These are phyloP conservation scores for Pocillopora meandrina DNA, from an alignment of 92 coral and sea anemone genomes.

Conservation along the genomic window DNA sequence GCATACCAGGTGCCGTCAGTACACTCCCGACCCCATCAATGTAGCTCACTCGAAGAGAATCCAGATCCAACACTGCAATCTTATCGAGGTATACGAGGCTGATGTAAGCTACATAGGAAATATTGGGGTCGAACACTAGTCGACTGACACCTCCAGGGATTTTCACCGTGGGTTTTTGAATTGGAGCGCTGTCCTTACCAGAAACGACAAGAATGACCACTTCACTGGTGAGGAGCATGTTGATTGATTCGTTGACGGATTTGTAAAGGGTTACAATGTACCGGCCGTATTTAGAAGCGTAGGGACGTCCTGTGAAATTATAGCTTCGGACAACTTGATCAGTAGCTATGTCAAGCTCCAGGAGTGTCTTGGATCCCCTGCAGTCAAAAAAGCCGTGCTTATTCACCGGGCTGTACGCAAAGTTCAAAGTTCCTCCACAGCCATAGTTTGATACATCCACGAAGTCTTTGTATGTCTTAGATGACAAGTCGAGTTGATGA, in stretches of 20 bases:
- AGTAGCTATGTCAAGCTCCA: conserved; percentile 20
- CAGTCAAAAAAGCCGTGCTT: conserved; percentile 47
- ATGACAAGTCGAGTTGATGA: conserved; percentile 41
- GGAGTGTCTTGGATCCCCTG: not conserved
- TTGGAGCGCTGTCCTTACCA: not conserved
- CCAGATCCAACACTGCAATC: conserved; percentile 59
- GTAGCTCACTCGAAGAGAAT: conserved; percentile 14
- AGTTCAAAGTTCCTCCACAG: conserved; percentile 54
- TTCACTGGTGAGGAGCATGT: conserved; percentile 35
- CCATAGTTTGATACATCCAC: conserved; percentile 31
- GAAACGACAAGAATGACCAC: conserved; percentile 30
- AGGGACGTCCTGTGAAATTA: conserved; percentile 44
- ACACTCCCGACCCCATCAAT: conserved; percentile 33
- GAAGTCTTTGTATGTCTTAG: conserved; percentile 45
- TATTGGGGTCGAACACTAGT: conserved; percentile 35
- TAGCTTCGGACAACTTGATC: conserved; percentile 21
- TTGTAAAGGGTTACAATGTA: conserved; percentile 41
- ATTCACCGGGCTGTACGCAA: conserved; percentile 57
- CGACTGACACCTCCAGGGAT: conserved; percentile 54
- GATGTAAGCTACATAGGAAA: conserved; percentile 27
- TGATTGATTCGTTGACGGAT: conserved; percentile 26
- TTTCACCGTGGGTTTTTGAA: conserved; percentile 9
- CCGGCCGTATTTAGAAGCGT: conserved; percentile 55
- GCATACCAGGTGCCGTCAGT: conserved; percentile 14
- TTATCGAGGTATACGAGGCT: conserved; percentile 51